Percentiles rank a stretch among this genome's conserved stretches.
Evolutionary conservation across 2,888 invertebrate species (phyloP).

Genomic region (Schizotus pectinicornis): DNA sequence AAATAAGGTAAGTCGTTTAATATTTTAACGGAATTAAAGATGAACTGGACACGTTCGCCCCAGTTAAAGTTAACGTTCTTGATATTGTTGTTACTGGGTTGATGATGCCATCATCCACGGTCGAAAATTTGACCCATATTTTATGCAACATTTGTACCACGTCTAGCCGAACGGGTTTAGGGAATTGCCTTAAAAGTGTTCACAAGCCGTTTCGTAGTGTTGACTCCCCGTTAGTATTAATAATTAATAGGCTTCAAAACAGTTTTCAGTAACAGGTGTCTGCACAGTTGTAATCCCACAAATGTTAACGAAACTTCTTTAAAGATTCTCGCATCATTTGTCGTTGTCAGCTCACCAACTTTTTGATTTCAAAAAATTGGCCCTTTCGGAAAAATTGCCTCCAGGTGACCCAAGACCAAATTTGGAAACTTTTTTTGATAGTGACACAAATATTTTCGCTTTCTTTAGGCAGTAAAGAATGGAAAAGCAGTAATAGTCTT

Average conservation of each 20-base stretch:
- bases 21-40: background rate
- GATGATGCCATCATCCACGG: background rate
- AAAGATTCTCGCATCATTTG: too few species aligned
- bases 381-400: too few species aligned
- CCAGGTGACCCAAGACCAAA: too few species aligned
- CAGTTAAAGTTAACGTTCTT: too few species aligned
- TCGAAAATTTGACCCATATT: slow-evolving; percentile 21
- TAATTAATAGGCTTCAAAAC: slow-evolving; percentile 12
- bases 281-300: background rate
- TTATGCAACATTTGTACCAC: slow-evolving; percentile 8
- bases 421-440: too few species aligned
- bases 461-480: too few species aligned
- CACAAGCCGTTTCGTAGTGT: too few species aligned
- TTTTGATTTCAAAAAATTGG: too few species aligned
- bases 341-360: background rate
- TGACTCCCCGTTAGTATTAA: slow-evolving; percentile 21
- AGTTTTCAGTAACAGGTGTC: background rate
- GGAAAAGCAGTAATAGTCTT: too few species aligned
- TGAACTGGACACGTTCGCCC: background rate
- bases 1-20: slow-evolving; percentile 17
- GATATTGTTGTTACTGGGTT: too few species aligned
- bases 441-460: too few species aligned
- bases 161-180: slow-evolving; percentile 12
- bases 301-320: too few species aligned
- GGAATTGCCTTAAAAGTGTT: slow-evolving; percentile 4